Base-by-base conservation (phyloP, 92 coral and sea anemone genomes). In the Parazoanthus swiftii region DNA sequence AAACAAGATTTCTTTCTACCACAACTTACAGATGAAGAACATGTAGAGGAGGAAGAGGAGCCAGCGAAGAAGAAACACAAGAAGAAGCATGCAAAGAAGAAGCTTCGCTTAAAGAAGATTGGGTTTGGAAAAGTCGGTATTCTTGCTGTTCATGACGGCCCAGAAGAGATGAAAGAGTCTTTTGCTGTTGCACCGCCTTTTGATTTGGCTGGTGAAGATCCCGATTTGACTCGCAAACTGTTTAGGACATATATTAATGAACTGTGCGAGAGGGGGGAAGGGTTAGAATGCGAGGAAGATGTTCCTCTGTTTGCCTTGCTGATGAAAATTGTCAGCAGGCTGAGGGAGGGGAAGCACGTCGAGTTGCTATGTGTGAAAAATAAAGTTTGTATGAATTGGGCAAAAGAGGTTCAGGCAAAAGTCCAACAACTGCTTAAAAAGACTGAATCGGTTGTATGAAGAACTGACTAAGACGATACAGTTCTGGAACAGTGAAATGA, bases 131-230 rank as follows among this genome's bases (percentile, higher is more conserved):
- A 67, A 67, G 73, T 67, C 73, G 73, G 73, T 67, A 67, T 67
- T 67, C 73, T 67, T 67, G 73, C 73, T 67, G 73, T 67, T 67
- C 73, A 67, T 67, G 73, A 67, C 73, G 73, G 73, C 73, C 73
- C 73, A 20, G 73, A 67, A 67, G 73, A 67, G 73, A 67, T 67
- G 73, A 67, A 67, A 67, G 73, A 67, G 73, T 67, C 73, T 67
- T 67, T 67, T 67, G 73, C 73, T 20, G n/a, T 25, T 25, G 56
- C 56, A 50, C 56, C 56, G 56, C 56, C 56, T 50, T 50, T 50
- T 50, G 56, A 50, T 50, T 50, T 50, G 56, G 56, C 56, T 50
- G 56, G 56, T 50, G 56, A 50, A 50, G 56, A 50, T 50, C 56
- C 56, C 73, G 73, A 67, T 67, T 67, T 25, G 73, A 67, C 73